Evolutionary conservation across 1,140 invertebrate genomes (phyloP).

Genomic region (Oryzaephilus surinamensis): DNA sequence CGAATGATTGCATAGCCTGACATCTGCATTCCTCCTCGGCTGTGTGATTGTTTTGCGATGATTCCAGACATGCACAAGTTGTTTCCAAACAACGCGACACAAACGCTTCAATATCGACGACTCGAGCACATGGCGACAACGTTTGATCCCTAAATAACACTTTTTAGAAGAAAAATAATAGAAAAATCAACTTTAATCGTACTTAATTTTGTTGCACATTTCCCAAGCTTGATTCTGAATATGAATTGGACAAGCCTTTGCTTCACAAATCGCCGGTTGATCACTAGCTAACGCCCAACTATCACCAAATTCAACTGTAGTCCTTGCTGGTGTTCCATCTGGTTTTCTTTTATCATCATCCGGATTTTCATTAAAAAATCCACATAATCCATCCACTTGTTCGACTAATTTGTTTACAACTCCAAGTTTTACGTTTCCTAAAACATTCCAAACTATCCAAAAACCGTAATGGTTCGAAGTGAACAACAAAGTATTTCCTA

Average conservation of each 20-base stretch:
- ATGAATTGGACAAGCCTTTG: slow-evolving; percentile 44
- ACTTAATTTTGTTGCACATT: slow-evolving; percentile 49
- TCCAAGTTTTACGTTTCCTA: slow-evolving; percentile 59
- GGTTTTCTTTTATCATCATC: slow-evolving; percentile 60
- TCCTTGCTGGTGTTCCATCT: slow-evolving; percentile 48
- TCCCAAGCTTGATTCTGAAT: slow-evolving; percentile 50
- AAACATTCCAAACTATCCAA: slow-evolving; percentile 56
- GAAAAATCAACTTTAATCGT: slow-evolving; percentile 10
- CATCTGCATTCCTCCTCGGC: slow-evolving; percentile 54
- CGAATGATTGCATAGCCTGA: slow-evolving; percentile 52
- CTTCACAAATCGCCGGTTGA: slow-evolving; percentile 42
- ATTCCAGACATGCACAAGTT: slow-evolving; percentile 54
- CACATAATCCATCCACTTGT: slow-evolving; percentile 67
- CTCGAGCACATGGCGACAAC: slow-evolving; percentile 47
- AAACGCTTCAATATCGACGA: slow-evolving; percentile 53
- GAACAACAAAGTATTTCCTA: slow-evolving; percentile 57
- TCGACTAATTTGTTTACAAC: slow-evolving; percentile 49
- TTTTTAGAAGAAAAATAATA: background rate
- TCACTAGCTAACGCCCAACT: slow-evolving; percentile 53
- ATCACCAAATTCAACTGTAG: slow-evolving; percentile 59
- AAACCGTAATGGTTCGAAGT: slow-evolving; percentile 59
- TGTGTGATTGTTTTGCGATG: slow-evolving; percentile 30
- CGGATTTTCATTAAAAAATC: slow-evolving; percentile 55
- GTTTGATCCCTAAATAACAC: slow-evolving; percentile 41
- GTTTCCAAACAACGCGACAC: slow-evolving; percentile 60